phyloP scores from a whole-genome alignment of 2,113 vertebrate genomes.

The Colaptes auratus region DNA sequence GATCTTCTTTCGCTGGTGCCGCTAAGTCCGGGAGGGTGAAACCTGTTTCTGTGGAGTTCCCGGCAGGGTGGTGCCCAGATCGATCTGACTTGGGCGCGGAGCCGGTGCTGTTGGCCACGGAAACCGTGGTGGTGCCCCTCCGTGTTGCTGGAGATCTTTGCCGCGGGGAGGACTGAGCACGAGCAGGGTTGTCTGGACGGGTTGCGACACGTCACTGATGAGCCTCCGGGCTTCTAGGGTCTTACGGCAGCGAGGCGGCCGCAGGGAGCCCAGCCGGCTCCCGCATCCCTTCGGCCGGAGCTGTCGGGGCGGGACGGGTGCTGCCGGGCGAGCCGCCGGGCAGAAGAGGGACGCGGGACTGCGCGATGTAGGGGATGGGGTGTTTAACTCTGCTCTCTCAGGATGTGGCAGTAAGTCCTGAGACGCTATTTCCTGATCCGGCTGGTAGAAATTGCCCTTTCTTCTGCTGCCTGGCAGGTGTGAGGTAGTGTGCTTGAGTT shows the following conservation, averaged over 20 bases:
- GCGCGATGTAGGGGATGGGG: neutral
- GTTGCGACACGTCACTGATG: neutral
- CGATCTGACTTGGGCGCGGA: too few relatives aligned
- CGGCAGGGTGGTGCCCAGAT: neutral
- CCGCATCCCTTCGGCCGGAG: neutral
- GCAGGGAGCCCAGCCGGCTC: neutral
- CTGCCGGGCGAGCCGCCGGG: neutral
- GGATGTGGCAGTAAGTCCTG: fast-evolving
- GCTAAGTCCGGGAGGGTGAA: neutral
- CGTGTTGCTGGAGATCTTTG: neutral
- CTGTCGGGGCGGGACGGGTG: too few relatives aligned
- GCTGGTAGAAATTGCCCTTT: fast-evolving
- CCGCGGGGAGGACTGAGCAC: neutral
- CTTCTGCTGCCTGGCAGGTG: neutral
- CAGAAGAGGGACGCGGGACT: neutral
- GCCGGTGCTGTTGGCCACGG: neutral
- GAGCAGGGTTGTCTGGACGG: neutral
- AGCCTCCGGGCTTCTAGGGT: neutral
- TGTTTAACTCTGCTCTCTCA: neutral
- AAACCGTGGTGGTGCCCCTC: neutral
- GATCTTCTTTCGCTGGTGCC: too few relatives aligned
- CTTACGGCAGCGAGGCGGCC: too few relatives aligned
- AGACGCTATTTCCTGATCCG: fast-evolving
- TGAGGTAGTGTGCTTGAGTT: fast-evolving
- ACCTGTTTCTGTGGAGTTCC: neutral